These are phyloP conservation scores for Zelleria hepariella DNA, from an alignment of 2,888 invertebrate genomes.

Conservation along the genomic window DNA sequence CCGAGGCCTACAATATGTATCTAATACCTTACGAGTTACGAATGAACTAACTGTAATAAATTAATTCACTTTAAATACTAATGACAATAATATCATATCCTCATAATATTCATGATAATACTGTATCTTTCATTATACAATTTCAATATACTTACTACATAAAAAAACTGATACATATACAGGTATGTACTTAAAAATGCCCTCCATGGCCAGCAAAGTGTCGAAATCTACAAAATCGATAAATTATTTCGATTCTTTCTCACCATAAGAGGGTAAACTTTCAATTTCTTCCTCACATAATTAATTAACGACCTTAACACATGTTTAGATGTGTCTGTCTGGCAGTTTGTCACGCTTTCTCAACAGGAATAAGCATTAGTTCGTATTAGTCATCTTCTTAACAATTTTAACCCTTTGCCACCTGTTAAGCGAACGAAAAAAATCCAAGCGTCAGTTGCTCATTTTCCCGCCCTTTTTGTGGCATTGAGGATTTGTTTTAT, in stretches of 20 bases:
- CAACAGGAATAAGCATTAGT: conserved; percentile 39
- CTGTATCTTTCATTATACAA: no score
- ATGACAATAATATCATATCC: no score
- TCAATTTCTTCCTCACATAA: conserved; percentile 46
- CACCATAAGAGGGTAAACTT: conserved; percentile 46
- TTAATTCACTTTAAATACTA: no score
- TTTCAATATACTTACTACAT: not conserved
- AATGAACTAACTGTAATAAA: no score
- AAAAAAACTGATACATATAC: no score
- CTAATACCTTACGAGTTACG: no score
- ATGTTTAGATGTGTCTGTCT: conserved; percentile 47
- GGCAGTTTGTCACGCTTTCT: conserved; percentile 66
- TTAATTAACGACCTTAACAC: conserved; percentile 62
- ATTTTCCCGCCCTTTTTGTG: conserved; percentile 43
- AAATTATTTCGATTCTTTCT: not conserved
- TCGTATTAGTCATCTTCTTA: conserved; percentile 40
- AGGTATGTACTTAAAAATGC: no score
- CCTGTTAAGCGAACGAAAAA: conserved; percentile 47
- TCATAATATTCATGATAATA: no score
- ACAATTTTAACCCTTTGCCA: conserved; percentile 41
- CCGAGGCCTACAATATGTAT: no score
- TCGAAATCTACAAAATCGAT: not conserved
- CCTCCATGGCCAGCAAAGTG: not conserved
- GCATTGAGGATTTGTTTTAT: conserved; percentile 65
- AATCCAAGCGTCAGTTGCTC: conserved; percentile 53